Evolutionary conservation across 2,113 vertebrate genomes (phyloP).

Genomic region (Vulpes ferrilata): DNA sequence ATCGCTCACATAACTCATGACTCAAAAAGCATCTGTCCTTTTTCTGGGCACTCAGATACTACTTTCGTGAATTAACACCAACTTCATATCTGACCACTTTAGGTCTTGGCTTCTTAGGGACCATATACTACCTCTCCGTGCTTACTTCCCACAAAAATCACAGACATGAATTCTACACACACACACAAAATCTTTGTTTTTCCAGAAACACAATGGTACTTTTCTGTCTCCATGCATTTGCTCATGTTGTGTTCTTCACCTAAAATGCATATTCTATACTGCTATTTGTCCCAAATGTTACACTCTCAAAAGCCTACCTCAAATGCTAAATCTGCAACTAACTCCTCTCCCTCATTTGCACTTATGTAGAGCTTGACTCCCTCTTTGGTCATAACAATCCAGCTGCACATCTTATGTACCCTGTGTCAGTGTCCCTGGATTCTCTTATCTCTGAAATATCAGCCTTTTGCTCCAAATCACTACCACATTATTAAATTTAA

Average conservation of each 20-base stretch:
- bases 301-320: not conserved
- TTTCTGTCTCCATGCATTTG: not conserved
- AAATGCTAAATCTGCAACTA: not conserved
- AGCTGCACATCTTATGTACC: not conserved
- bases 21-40: not conserved
- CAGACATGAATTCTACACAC: not conserved
- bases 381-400: accelerated
- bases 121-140: accelerated
- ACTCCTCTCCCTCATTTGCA: not conserved
- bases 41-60: not conserved
- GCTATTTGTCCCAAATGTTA: not conserved
- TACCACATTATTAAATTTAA: not conserved
- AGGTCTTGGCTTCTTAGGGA: not conserved
- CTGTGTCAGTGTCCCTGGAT: no score
- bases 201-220: not conserved
- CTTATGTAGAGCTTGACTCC: accelerated
- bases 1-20: not conserved
- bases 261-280: not conserved
- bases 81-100: no score
- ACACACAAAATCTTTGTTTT: not conserved
- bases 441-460: not conserved
- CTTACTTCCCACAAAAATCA: not conserved
- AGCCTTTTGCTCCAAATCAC: not conserved
- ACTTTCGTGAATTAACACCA: not conserved
- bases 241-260: not conserved